Evolutionary conservation across 2,797 vertebrate species (phyloP).

Genomic region (Scyliorhinus canicula): DNA sequence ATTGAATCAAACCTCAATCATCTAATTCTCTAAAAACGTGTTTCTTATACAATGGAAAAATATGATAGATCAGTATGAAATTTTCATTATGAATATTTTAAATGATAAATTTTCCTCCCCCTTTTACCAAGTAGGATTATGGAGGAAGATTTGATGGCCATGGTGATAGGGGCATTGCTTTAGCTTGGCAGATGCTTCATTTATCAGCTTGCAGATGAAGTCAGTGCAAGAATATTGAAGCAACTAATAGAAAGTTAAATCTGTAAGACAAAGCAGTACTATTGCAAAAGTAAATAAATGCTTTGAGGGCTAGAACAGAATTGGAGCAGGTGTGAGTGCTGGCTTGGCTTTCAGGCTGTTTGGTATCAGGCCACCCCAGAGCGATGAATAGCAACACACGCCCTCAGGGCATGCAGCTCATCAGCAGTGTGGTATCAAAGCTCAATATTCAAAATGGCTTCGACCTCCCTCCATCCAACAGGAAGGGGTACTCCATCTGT

Average conservation of each 20-base stretch:
- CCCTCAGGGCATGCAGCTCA: constrained; percentile 40
- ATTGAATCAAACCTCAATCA: background rate
- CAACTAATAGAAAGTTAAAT: background rate
- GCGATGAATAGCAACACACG: constrained; percentile 44
- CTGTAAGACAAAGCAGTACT: background rate
- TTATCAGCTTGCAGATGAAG: background rate
- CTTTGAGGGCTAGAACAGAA: background rate
- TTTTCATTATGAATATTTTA: background rate
- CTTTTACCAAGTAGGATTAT: background rate
- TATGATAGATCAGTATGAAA: background rate
- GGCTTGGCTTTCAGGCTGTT: background rate
- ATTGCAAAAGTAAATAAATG: background rate
- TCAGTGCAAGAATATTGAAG: background rate
- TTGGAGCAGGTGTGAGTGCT: background rate
- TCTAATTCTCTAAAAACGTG: background rate
- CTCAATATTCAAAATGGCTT: constrained; percentile 50
- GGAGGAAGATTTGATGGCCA: background rate
- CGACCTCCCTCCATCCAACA: constrained; percentile 50
- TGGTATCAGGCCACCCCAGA: background rate
- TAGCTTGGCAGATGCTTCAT: background rate
- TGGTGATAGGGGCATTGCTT: background rate
- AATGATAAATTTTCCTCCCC: background rate
- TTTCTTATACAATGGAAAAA: background rate
- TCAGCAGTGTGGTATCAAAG: background rate
- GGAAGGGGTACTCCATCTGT: background rate